Evolutionary conservation across 2,888 invertebrate genomes (phyloP), one percentile per base, ranked within the genome.

Genomic region (Sminthurinus aureus): DNA sequence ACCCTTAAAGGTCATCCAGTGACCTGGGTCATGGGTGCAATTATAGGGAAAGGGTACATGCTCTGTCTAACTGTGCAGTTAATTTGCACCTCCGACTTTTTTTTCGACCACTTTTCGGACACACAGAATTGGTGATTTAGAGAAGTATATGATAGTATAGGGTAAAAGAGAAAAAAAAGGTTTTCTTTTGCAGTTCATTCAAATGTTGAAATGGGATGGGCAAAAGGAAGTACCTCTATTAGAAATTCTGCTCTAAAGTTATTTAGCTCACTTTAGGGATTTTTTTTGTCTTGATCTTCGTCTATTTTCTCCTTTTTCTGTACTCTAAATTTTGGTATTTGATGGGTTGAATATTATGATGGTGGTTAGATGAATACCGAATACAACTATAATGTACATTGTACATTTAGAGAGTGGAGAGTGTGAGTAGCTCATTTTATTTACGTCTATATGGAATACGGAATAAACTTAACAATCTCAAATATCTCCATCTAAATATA

Each of bases 181-280:
- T 3, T 58, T 15, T 76, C 58, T 76, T 58, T 76, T 52, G 76
- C 76, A 76, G 76, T 58, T 76, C 76, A 76, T 76, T 52, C 76
- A 52, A 76, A 76, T 20, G 52, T 20, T 76, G 50, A 71, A 71
- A 76, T 76, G 76, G 76, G 58, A 58, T 22, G 76, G 58, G 58
- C 58, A 20, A 71, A 67, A 71, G 71, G 71, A 71, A 71, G 71
- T 71, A 24, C 24, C 24, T 38, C n/a, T n/a, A n/a, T n/a, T n/a
- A n/a, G n/a, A n/a, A n/a, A 71, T 71, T 71, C 24, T 24, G 71
- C 24, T 26, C 22, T 38, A 38, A 38, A 71, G 71, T 69, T 69
- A 69, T 69, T 69, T 69, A 69, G 67, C 67, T 69, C 67, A 69
- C 20, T 71, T 71, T 20, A 1, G 24, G 13, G 9, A 24, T 71